Conservation (phyloP, 1,140 invertebrate species). For the Panulirus ornatus region DNA sequence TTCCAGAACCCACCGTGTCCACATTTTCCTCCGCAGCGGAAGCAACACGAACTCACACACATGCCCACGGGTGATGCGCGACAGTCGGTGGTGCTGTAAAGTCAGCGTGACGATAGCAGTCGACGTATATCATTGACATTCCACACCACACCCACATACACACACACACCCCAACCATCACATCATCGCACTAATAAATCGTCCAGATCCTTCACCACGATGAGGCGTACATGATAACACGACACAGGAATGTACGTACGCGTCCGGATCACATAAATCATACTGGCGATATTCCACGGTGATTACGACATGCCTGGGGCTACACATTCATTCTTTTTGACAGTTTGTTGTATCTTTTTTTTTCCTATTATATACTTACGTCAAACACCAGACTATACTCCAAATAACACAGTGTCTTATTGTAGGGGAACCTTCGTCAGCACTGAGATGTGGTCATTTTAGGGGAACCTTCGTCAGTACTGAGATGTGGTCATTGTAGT, state of each 20-base stretch:
- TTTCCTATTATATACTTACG: not conserved
- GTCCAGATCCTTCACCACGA: not conserved
- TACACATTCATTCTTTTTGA: not conserved
- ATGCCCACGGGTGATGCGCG: not conserved
- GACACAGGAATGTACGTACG: not conserved
- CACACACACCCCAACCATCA: not conserved
- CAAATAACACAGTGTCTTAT: not conserved
- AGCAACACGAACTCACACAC: not conserved
- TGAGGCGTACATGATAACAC: not conserved
- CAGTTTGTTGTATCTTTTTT: not conserved
- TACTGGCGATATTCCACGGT: not conserved
- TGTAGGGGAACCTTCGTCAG: not conserved
- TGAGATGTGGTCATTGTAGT: not conserved
- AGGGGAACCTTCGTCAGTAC: not conserved
- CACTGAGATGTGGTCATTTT: not conserved
- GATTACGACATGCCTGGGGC: no score
- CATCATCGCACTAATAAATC: not conserved
- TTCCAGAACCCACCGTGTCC: not conserved
- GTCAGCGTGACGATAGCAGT: no score
- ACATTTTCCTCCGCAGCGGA: not conserved
- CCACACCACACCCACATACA: not conserved
- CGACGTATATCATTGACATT: no score
- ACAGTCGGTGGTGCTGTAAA: not conserved
- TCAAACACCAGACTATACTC: not conserved
- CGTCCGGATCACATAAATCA: not conserved